These are phyloP conservation scores for Trichoplusia ni DNA, from an alignment of 1,140 invertebrate genomes.

Conservation along the genomic window DNA sequence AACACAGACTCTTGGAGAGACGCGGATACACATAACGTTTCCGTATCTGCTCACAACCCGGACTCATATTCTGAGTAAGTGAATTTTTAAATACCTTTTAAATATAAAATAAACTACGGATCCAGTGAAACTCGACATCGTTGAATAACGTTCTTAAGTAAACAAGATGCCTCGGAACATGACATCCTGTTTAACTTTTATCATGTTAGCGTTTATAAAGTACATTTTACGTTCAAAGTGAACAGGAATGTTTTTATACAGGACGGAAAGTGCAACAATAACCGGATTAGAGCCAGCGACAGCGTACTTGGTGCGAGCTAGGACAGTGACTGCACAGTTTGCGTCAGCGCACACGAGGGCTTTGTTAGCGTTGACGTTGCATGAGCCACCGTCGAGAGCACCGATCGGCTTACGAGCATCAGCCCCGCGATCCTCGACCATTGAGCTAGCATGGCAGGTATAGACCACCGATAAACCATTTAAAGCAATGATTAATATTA, in stretches of 20 bases:
- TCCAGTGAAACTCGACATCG: no score
- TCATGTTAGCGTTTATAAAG: background rate
- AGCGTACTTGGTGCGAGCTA: conserved; percentile 87
- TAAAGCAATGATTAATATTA: background rate
- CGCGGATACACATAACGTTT: conserved; percentile 72
- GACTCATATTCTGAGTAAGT: conserved; percentile 71
- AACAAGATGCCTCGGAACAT: no score
- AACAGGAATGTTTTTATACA: no score
- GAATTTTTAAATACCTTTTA: background rate
- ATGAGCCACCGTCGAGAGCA: conserved; percentile 68
- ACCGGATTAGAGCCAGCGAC: conserved; percentile 88
- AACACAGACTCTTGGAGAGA: conserved; percentile 71
- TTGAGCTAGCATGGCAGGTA: conserved; percentile 74
- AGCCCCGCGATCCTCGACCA: conserved; percentile 59
- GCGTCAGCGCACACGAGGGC: conserved; percentile 71
- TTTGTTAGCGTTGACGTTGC: conserved; percentile 65
- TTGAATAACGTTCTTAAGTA: no score
- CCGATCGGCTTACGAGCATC: conserved; percentile 64
- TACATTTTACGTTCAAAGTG: no score
- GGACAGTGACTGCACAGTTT: conserved; percentile 71
- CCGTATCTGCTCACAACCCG: conserved; percentile 56
- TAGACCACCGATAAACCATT: background rate
- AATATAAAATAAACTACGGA: background rate
- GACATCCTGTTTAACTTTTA: no score
- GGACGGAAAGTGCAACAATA: conserved; percentile 79